Conservation (phyloP, 30 jellyfish, hydroid and myxozoan genomes). For the Phacellophora camtschatica region DNA sequence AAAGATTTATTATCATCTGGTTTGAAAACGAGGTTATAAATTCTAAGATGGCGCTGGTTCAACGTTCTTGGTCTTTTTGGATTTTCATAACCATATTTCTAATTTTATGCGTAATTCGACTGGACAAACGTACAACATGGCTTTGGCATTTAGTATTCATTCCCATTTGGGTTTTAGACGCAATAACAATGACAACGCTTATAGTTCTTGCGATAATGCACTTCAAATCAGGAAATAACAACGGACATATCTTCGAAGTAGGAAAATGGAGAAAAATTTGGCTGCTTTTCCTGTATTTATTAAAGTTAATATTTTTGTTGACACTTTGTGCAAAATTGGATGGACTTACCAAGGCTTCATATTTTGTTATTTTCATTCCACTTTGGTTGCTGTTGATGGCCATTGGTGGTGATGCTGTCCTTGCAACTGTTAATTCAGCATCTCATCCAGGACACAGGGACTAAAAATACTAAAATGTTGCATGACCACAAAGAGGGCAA, state of each 20-base stretch:
- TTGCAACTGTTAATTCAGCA: constrained; percentile 79
- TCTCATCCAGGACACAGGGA: constrained; percentile 37
- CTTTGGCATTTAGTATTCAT: constrained; percentile 86
- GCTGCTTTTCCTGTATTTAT: constrained; percentile 46
- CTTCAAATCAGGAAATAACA: constrained; percentile 51
- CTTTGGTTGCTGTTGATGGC: constrained; percentile 73
- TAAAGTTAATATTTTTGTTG: constrained; percentile 63
- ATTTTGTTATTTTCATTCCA: constrained; percentile 72
- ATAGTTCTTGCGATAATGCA: constrained; percentile 45
- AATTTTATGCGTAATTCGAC: constrained; percentile 67
- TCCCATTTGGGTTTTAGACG: constrained; percentile 90
- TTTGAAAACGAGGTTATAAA: background rate
- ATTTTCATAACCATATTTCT: constrained; percentile 60
- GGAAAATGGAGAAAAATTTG: constrained; percentile 69
- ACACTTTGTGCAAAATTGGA: constrained; percentile 86
- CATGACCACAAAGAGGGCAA: background rate
- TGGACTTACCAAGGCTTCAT: constrained; percentile 66
- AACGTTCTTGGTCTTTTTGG: constrained; percentile 75
- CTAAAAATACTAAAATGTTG: background rate
- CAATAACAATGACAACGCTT: constrained; percentile 52
- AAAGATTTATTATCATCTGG: too few species aligned
- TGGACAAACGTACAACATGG: constrained; percentile 77
- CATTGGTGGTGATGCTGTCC: constrained; percentile 45
- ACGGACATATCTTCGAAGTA: constrained; percentile 42
- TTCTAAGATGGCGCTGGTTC: constrained; percentile 84